A percentile compares a stretch with the other conserved stretches of the same genome.
These are phyloP conservation scores for Spatulosminthurus flaviceps DNA, from an alignment of 2,888 invertebrate species.

Conservation along the genomic window DNA sequence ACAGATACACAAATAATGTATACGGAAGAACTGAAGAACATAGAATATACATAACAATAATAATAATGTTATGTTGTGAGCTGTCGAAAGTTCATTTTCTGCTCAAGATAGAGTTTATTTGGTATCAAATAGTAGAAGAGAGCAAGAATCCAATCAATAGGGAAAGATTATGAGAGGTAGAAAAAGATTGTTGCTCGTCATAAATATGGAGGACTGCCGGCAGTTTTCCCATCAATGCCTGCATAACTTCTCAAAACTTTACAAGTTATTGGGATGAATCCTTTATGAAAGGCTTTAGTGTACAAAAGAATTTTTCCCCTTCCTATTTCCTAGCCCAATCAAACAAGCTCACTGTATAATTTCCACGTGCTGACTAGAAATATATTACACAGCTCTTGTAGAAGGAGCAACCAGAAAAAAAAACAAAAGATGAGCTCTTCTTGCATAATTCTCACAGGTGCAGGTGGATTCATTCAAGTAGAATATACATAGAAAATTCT, in stretches of 20 bases:
- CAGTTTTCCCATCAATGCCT: not conserved
- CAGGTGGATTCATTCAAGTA: too few species aligned
- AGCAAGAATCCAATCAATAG: not conserved
- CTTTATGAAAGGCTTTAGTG: not conserved
- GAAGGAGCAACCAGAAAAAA: too few species aligned
- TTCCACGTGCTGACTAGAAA: slow-evolving; percentile 3
- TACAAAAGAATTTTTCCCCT: not conserved
- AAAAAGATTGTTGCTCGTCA: slow-evolving; percentile 12
- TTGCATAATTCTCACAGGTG: too few species aligned
- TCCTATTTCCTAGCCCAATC: not conserved
- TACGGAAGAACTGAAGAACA: not conserved
- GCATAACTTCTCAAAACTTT: too few species aligned
- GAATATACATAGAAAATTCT: too few species aligned
- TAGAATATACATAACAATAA: not conserved
- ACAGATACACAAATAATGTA: too few species aligned
- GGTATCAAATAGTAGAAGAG: too few species aligned
- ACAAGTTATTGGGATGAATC: not conserved
- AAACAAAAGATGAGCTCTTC: too few species aligned
- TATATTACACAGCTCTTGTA: not conserved
- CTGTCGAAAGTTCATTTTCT: slow-evolving; percentile 18
- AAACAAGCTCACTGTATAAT: not conserved
- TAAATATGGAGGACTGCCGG: not conserved
- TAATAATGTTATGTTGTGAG: too few species aligned
- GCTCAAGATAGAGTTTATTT: not conserved
- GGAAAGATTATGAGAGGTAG: not conserved